Conservation (phyloP, 2,888 invertebrate genomes). For the Drosophila austrosaltans region DNA sequence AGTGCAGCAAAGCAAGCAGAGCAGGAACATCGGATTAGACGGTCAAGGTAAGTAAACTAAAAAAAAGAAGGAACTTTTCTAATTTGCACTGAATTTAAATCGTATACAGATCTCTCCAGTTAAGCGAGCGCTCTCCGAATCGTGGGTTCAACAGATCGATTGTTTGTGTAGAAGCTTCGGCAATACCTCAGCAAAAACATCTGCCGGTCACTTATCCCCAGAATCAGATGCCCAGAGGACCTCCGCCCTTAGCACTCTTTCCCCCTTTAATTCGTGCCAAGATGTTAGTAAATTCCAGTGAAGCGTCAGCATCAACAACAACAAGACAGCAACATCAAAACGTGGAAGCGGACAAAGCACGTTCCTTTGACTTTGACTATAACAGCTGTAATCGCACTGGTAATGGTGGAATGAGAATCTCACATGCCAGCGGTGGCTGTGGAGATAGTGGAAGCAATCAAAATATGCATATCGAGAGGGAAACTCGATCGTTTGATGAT, state of each 20-base stretch:
- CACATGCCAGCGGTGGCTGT: conserved; percentile 45
- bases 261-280: conserved; percentile 78
- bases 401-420: conserved; percentile 24
- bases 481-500: conserved; percentile 83
- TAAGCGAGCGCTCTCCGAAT: conserved; percentile 86
- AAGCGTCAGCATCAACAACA: conserved; percentile 39
- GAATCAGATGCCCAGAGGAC: conserved; percentile 47
- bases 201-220: conserved; percentile 37
- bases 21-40: conserved; percentile 82
- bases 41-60: conserved; percentile 81
- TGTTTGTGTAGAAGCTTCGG: conserved; percentile 72
- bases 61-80: background rate
- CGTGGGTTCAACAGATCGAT: conserved; percentile 81
- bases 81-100: background rate
- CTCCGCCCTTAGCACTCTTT: conserved; percentile 52
- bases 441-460: conserved; percentile 73
- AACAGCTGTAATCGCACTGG: conserved; percentile 72
- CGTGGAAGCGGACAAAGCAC: conserved; percentile 81
- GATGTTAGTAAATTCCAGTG: conserved; percentile 38
- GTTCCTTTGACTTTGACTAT: conserved; percentile 83
- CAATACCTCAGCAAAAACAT: background rate
- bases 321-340: conserved; percentile 58
- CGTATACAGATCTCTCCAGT: conserved; percentile 85
- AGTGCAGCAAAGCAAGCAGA: conserved; percentile 77
- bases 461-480: conserved; percentile 80